Conservation (phyloP, 2,888 invertebrate genomes). For the Sinelater perroti region DNA sequence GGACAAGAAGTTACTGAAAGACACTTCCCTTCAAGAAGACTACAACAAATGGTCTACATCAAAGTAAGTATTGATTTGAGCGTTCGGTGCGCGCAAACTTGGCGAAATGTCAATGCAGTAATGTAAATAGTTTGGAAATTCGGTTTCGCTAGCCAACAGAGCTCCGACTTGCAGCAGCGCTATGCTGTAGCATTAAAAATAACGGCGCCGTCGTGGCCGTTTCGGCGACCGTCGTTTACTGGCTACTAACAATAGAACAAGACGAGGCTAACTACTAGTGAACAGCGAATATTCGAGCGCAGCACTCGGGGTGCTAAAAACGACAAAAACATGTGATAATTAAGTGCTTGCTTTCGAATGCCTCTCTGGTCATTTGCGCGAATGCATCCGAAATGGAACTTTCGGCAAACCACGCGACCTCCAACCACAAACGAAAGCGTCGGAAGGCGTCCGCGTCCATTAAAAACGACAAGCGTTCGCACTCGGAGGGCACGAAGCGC, state of each 20-base stretch:
- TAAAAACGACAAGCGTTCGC: constrained; percentile 64
- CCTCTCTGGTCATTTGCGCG: constrained; percentile 31
- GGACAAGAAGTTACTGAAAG: constrained; percentile 53
- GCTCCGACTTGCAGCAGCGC: constrained; percentile 12
- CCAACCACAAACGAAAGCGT: constrained; percentile 25
- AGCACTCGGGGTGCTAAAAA: constrained; percentile 35
- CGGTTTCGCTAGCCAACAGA: constrained; percentile 20
- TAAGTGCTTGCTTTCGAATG: constrained; percentile 36
- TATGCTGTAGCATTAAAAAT: constrained; percentile 37
- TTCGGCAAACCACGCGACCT: constrained; percentile 26
- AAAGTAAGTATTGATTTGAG: constrained; percentile 52
- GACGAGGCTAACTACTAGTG: constrained; percentile 54
- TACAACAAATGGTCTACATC: constrained; percentile 59
- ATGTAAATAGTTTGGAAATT: constrained; percentile 27
- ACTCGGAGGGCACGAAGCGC: constrained; percentile 72
- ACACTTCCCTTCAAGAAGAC: constrained; percentile 55
- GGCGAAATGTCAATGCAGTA: constrained; percentile 25
- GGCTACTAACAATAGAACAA: constrained; percentile 53
- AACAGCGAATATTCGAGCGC: constrained; percentile 49
- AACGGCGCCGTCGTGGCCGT: constrained; percentile 36
- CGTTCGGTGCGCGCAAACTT: constrained; percentile 1
- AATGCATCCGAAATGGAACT: constrained; percentile 35
- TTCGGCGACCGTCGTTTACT: constrained; percentile 50
- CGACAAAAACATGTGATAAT: constrained; percentile 25
- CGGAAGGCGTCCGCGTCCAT: constrained; percentile 22